These are phyloP conservation scores for Dolichotis patagonum DNA, from an alignment of 2,113 vertebrate genomes.

Conservation along the genomic window DNA sequence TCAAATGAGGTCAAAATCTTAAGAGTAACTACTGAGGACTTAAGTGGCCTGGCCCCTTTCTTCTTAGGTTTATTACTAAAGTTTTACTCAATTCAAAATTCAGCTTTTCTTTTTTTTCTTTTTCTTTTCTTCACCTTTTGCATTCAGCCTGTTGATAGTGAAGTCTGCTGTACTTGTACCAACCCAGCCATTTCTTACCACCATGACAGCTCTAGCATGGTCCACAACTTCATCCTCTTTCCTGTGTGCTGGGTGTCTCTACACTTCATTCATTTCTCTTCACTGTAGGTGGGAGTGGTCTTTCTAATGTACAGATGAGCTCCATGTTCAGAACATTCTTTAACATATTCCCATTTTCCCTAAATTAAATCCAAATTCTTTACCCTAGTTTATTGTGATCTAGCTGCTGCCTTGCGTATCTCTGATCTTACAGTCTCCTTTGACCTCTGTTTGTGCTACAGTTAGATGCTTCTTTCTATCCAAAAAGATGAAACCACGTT, in stretches of 20 bases:
- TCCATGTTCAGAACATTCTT: background rate
- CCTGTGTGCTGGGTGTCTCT: background rate
- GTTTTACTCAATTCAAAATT: background rate
- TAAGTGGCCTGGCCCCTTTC: background rate
- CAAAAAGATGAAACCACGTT: background rate
- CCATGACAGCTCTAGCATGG: background rate
- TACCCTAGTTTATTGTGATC: background rate
- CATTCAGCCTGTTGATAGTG: background rate
- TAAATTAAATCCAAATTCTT: background rate
- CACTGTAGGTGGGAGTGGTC: background rate
- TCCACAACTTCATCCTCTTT: background rate
- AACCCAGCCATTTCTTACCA: background rate
- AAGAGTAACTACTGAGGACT: background rate
- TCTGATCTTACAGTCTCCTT: background rate
- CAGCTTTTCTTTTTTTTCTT: background rate
- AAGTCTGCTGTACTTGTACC: background rate
- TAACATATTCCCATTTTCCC: background rate
- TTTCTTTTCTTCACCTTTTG: background rate
- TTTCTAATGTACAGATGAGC: conserved; percentile 8
- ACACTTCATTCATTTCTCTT: background rate
- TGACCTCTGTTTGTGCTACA: background rate
- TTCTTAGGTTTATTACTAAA: background rate
- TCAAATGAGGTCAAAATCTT: background rate
- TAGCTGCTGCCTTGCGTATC: background rate
- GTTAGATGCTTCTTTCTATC: background rate